A percentile compares a stretch with the other conserved stretches of the same genome.
phyloP scores from a whole-genome alignment of 2,888 invertebrate genomes.

The Microctonus hyperodae region DNA sequence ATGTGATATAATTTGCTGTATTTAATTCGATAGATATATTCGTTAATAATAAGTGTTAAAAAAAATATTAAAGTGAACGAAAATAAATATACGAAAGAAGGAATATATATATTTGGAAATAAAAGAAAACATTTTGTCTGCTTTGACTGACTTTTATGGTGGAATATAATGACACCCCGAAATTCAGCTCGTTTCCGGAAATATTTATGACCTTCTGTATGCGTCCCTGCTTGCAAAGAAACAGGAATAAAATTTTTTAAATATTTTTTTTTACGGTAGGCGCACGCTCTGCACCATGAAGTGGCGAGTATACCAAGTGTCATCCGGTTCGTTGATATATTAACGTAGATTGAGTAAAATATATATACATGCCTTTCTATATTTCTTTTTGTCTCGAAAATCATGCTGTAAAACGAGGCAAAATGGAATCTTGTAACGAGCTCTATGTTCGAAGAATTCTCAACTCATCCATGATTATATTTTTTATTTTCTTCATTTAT shows the following conservation, averaged over 20 bases:
- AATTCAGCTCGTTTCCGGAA: constrained; percentile 27
- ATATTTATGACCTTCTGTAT: constrained; percentile 18
- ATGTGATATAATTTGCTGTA: too few species aligned
- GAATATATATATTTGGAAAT: too few species aligned
- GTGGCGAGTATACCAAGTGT: neutral
- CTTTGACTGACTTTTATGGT: constrained; percentile 8
- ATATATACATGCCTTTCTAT: neutral
- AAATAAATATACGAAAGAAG: constrained; percentile 26
- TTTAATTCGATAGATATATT: too few species aligned
- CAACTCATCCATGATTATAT: neutral
- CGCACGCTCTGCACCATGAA: neutral
- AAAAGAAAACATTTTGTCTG: constrained; percentile 29
- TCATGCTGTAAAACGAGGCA: neutral
- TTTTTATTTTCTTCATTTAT: too few species aligned
- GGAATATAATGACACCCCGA: constrained; percentile 14
- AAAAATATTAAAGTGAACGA: too few species aligned
- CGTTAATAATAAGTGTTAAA: too few species aligned
- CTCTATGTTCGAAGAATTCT: neutral
- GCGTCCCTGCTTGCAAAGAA: neutral
- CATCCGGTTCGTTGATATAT: constrained; percentile 14
- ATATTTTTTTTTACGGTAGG: neutral
- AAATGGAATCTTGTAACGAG: constrained; percentile 7
- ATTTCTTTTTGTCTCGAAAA: neutral
- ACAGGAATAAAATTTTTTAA: neutral
- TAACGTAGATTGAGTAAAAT: neutral